Evolutionary conservation across 2,797 vertebrate species (phyloP), one percentile per base, ranked within the genome.

Genomic region (Semotilus atromaculatus): DNA sequence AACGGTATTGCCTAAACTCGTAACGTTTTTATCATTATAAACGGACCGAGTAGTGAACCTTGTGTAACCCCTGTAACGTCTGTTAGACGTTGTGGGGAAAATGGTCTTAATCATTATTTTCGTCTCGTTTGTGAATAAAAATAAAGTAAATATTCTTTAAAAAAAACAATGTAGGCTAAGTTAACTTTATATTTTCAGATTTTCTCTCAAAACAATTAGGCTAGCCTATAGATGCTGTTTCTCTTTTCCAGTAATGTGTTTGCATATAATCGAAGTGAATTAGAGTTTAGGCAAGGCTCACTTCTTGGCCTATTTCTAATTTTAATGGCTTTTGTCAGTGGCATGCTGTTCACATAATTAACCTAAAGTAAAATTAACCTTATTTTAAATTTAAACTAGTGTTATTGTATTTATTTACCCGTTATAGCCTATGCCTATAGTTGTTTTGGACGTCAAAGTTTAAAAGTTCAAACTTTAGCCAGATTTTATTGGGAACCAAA

Each of bases 1-100:
- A 55, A 55, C 31, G 48, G 19, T 7, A 10, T 40, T 53, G 23
- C 21, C 43, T 21, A 31, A 81, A 75, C 48, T 29, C 6, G 71
- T 29, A 16, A 21, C 58, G 58, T 79, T 79, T 31, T 31, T 45
- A 45, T 18, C 76, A 45, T 45, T 45, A 23, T 43, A 66, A 79
- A 66, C 58, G 75, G 75, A 62, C 75, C 75, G n/a, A 43, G 55
- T 29, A 77, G 36, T 77, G 75, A 77, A 77, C 75, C 75, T 43
- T 77, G 75, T 26, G 75, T 77, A 77, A 77, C 55, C 55, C 55
- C 75, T 16, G 4, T 29, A 72, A 72, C n/a, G 70, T 72, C 21
- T n/a, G n/a, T 45, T 45, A 18, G 4, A 40, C 36, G 23, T 40
- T 7, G 14, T 5, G 3, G 2, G 9, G 34, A 0, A 38, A 58